Percentiles rank a stretch among this genome's conserved stretches.
Conservation (phyloP, 2,888 invertebrate species). For the Epistrophella euchroma region DNA sequence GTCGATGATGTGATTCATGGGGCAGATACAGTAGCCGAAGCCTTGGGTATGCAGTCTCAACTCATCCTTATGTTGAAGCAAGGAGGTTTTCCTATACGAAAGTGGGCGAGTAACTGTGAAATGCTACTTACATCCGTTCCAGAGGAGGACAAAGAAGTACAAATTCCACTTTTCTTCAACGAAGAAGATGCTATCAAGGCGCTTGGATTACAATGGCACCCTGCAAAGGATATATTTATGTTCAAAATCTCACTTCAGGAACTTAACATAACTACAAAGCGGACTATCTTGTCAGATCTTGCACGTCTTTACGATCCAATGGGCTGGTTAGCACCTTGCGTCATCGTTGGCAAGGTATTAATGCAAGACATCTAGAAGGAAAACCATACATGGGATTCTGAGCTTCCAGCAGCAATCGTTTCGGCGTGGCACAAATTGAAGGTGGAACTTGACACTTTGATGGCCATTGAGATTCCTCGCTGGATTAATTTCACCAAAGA, state of each 20-base stretch:
- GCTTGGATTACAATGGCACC: not conserved
- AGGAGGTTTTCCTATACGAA: no score
- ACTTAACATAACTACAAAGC: conserved; percentile 1
- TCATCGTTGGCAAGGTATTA: not conserved
- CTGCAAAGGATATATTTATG: not conserved
- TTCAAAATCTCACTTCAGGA: not conserved
- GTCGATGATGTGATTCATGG: no score
- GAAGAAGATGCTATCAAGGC: no score
- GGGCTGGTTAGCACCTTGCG: not conserved
- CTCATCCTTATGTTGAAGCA: no score
- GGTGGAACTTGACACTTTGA: not conserved
- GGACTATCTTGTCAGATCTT: not conserved
- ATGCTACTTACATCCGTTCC: not conserved
- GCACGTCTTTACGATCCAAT: conserved; percentile 1
- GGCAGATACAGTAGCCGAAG: no score
- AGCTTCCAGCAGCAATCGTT: not conserved
- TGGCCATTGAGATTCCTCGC: not conserved
- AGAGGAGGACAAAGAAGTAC: no score
- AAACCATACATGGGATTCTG: not conserved
- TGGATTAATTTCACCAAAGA: not conserved
- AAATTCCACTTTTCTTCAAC: not conserved
- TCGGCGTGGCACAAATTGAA: not conserved
- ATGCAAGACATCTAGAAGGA: not conserved
- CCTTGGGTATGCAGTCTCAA: no score
- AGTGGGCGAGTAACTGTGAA: no score